Base-by-base conservation (phyloP, 2,113 vertebrate genomes). In the Piaya cayana region DNA sequence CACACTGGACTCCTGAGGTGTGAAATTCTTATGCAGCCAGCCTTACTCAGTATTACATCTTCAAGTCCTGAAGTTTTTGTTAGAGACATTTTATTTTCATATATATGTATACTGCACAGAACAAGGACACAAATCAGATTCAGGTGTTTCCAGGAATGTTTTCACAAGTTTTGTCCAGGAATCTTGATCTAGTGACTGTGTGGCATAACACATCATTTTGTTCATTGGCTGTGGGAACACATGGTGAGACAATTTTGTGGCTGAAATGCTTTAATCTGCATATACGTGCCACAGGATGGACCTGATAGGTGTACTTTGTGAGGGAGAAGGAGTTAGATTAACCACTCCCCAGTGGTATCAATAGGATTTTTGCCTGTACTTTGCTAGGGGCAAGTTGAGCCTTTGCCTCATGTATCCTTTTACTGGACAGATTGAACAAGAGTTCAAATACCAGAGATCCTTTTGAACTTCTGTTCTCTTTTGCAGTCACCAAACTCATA, bases 141-240 rank as follows among this genome's bases (percentile, higher is more conserved):
- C 95, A 68, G 15, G 5, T 80, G 56, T 49, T 90, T 90, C 37
- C 72, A 86, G 72, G 80, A 93, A 81, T 47, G 69, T 74, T 93
- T 95, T 93, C 71, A 37, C 43, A 82, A 83, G 60, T 81, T 90
- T 90, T 86, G 85, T 78, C 88, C 82, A 68, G 86, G 34, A 45
- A 11, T 93, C 72, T 96, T 96, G 92, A 95, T 92, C 85, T 96
- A 88, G 83, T 88, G 92, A 60, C 94, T 96, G 88, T 94, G 64
- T 95, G 92, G 76, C 95, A 56, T 95, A 84, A 84, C 80, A 90
- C 93, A 72, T 93, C 76, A 39, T 96, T 88, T 92, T 87, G 42
- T 19, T 64, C 1, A 0, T 13, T 78, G 76, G 60, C 58, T 93
- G 29, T 50, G 59, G 71, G 42, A 94, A 63, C 90, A 91, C 71